These are phyloP conservation scores for Electrona antarctica DNA, from an alignment of 2,113 vertebrate genomes.

Conservation along the genomic window DNA sequence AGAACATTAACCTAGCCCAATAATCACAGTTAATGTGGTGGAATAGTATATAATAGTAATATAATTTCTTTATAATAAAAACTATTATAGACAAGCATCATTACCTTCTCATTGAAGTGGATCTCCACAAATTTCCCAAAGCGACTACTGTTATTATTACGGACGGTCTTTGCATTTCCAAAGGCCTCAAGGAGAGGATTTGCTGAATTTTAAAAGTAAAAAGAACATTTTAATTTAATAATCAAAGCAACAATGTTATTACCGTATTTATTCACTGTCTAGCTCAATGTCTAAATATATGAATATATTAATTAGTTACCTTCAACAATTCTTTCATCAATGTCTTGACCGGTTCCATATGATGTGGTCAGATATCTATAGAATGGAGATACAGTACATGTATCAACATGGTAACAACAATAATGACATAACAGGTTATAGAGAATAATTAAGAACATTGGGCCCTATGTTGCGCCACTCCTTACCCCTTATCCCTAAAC, in stretches of 20 bases:
- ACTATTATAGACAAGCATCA: background rate
- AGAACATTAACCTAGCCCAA: too few relatives aligned
- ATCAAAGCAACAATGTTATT: too few relatives aligned
- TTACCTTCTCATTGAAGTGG: constrained; percentile 97
- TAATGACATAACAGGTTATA: background rate
- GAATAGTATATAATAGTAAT: background rate
- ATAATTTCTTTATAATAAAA: background rate
- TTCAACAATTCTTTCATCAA: constrained; percentile 99
- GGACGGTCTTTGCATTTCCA: constrained; percentile 98
- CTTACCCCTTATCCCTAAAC: too few relatives aligned
- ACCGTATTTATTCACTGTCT: too few relatives aligned
- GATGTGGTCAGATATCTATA: constrained; percentile 95
- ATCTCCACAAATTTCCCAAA: constrained; percentile 99
- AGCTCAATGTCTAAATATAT: too few relatives aligned
- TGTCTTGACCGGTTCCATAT: constrained; percentile 96
- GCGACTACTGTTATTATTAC: constrained; percentile 98
- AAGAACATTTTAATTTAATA: background rate
- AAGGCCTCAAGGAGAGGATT: constrained; percentile 97
- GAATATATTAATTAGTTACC: too few relatives aligned
- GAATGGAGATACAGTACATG: constrained; percentile 12
- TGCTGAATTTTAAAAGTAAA: constrained; percentile 74
- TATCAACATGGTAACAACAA: background rate
- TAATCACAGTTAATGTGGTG: background rate
- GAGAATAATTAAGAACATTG: too few relatives aligned
- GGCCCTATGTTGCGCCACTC: too few relatives aligned